Evolutionary conservation across 2,888 invertebrate species (phyloP), one percentile per base, ranked within the genome.

Genomic region (Scaeva pyrastri): DNA sequence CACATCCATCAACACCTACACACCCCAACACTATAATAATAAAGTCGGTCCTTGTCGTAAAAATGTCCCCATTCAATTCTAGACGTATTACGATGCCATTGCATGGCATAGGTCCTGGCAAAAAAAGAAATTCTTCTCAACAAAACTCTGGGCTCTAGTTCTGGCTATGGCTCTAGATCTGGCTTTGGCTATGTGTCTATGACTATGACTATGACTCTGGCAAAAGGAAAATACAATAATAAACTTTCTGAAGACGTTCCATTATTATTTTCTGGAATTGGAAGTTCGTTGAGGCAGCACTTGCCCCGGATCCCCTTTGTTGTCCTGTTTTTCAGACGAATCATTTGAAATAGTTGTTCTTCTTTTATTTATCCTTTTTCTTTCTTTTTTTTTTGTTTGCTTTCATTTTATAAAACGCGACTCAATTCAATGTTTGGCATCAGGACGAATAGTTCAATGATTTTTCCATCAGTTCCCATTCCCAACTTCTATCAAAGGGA

Each of bases 1-100:
- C 39, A 56, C 71, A 84, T 84, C 71, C 71, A 84, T 84, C 84
- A 84, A 66, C 84, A 84, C 79, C 71, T 75, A 64, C 31, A 78
- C 26, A n/a, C n/a, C n/a, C n/a, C n/a, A 4, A 36, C n/a, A 16
- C 31, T 31, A 31, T 3, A n/a, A n/a, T n/a, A n/a, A n/a, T n/a
- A 43, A 48, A 48, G 36, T 48, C 66, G 31, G 45, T 26, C 31
- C 6, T 31, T 31, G 36, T 55, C 31, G 43, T 55, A 19, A 74
- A 66, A 45, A 56, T 74, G 56, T 66, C 50, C 45, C 45, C 12
- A 68, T 64, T 21, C 45, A 36, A 66, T 56, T 71, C 39, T 70
- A n/a, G n/a, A 1, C 41, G 43, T 23, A 23, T 0, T 23, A 10
- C 21, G 12, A 23, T 23, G 23, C 26, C 16, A 11, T n/a, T n/a